Percentiles rank a stretch among this genome's conserved stretches.
phyloP scores from a whole-genome alignment of 2,888 invertebrate species.

The Copidosoma aretas region DNA sequence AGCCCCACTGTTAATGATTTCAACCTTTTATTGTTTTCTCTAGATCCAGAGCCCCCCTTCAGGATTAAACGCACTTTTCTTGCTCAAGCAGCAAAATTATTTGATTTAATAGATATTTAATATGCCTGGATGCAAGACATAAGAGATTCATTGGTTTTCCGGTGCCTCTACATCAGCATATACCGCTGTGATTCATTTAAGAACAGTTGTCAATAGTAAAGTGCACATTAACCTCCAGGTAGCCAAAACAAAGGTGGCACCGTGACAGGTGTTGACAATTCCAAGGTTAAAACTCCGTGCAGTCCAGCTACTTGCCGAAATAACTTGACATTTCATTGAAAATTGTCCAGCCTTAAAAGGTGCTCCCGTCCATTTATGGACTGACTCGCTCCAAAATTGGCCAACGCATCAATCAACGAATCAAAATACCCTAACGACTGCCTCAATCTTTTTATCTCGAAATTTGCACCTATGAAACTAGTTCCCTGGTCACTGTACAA shows the following conservation, averaged over 20 bases:
- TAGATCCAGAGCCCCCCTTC: too few species aligned
- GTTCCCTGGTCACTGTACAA: too few species aligned
- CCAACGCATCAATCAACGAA: too few species aligned
- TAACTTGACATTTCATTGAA: not conserved
- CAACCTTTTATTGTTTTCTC: too few species aligned
- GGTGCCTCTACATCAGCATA: not conserved
- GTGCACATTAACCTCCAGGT: not conserved
- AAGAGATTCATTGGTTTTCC: not conserved
- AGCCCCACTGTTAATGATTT: not conserved
- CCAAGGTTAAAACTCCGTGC: not conserved
- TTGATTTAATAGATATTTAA: not conserved
- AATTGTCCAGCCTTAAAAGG: not conserved
- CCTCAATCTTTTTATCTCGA: too few species aligned
- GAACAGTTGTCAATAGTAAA: not conserved
- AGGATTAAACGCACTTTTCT: too few species aligned
- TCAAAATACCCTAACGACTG: too few species aligned
- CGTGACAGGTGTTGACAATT: not conserved
- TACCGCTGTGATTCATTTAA: not conserved
- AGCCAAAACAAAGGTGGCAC: not conserved
- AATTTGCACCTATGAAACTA: too few species aligned
- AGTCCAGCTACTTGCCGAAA: not conserved
- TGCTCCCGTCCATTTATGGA: not conserved
- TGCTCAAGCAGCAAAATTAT: too few species aligned
- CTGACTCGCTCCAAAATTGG: slow-evolving; percentile 1
- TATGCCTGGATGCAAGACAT: too few species aligned